Evolutionary conservation across 1,140 invertebrate species (phyloP).

Genomic region (Drosophila aff.): DNA sequence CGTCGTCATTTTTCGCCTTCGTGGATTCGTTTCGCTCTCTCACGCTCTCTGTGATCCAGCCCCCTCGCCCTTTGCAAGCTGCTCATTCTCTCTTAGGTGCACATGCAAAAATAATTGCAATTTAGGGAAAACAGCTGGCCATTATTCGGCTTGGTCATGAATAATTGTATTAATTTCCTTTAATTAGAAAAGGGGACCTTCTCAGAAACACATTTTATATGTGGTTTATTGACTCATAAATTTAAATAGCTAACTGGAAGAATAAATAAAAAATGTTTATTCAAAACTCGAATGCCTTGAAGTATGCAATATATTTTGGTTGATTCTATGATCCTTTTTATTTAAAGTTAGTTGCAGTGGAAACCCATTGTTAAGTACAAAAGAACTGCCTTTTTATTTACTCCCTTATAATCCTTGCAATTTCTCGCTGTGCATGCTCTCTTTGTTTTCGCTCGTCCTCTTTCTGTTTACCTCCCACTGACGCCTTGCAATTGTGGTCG

Average conservation of each 20-base stretch:
- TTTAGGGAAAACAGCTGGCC: conserved; percentile 11
- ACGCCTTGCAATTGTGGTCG: conserved; percentile 11
- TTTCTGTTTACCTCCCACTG: conserved; percentile 37
- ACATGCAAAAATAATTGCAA: conserved; percentile 22
- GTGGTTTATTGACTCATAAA: neutral
- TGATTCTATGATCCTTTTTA: neutral
- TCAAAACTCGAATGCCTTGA: neutral
- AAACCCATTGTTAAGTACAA: no score
- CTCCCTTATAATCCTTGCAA: neutral
- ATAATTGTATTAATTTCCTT: neutral
- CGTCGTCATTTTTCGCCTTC: conserved; percentile 43
- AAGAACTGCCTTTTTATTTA: neutral
- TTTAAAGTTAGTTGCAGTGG: neutral
- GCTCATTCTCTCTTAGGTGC: conserved; percentile 26
- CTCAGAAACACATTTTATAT: neutral
- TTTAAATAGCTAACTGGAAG: no score
- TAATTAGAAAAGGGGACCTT: neutral
- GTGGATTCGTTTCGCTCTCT: conserved; percentile 28
- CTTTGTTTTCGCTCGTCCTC: conserved; percentile 28
- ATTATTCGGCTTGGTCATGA: neutral
- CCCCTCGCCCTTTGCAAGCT: neutral
- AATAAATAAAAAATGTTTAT: neutral
- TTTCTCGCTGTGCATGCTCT: conserved; percentile 32
- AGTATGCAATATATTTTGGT: conserved; percentile 7
- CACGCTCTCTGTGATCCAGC: conserved; percentile 39